Percentiles rank a stretch among this genome's conserved stretches.
These are phyloP conservation scores for Galago senegalensis DNA, from an alignment of 2,797 vertebrate species.

Conservation along the genomic window DNA sequence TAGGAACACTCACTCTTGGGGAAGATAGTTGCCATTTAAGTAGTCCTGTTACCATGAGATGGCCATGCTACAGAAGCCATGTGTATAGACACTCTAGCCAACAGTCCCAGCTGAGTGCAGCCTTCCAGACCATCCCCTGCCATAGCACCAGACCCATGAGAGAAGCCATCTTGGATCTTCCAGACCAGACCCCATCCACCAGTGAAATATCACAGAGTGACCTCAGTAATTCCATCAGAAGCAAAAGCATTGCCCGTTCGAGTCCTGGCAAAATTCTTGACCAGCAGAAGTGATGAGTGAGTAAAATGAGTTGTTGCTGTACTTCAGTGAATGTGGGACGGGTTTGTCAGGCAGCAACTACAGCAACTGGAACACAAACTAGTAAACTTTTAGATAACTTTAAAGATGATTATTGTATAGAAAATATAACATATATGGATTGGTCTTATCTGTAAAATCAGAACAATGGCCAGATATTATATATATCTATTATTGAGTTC, in stretches of 20 bases:
- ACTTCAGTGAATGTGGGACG: background rate
- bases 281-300: background rate
- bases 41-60: background rate
- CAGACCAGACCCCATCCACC: background rate
- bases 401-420: background rate
- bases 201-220: background rate
- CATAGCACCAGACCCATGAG: background rate
- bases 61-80: background rate
- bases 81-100: accelerated
- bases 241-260: background rate
- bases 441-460: slow-evolving; percentile 56
- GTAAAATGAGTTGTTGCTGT: slow-evolving; percentile 4
- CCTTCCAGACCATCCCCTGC: background rate
- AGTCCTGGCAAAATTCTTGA: background rate
- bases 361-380: slow-evolving; percentile 26
- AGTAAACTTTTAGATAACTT: background rate
- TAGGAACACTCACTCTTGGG: background rate
- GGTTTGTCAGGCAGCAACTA: background rate
- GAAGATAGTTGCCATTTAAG: background rate
- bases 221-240: background rate
- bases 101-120: background rate
- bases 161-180: background rate
- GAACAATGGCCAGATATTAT: slow-evolving; percentile 8
- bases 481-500: slow-evolving; percentile 6
- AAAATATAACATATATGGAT: slow-evolving; percentile 42